These are phyloP conservation scores for Heliconius hermathena DNA, from an alignment of 1,140 invertebrate genomes.

Conservation along the genomic window DNA sequence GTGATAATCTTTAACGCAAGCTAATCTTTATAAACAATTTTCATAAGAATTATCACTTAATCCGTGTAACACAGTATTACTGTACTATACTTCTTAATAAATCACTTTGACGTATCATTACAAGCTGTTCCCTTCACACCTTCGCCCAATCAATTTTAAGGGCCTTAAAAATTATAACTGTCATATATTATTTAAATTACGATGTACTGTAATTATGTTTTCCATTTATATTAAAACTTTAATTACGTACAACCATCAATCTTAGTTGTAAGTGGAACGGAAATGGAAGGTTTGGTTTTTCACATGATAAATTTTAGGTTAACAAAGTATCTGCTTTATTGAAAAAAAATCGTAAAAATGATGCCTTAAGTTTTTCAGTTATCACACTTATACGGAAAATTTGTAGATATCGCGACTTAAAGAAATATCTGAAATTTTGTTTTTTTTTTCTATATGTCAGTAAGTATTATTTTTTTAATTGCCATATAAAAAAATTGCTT, in stretches of 20 bases:
- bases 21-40: constrained; percentile 19
- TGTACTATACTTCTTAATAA: constrained; percentile 48
- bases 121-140: constrained; percentile 29
- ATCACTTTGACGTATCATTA: constrained; percentile 52
- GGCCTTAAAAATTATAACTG: constrained; percentile 30
- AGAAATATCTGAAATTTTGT: no score
- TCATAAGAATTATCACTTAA: constrained; percentile 27
- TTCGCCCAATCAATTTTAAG: constrained; percentile 31
- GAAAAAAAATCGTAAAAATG: neutral
- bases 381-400: no score
- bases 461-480: no score
- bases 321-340: neutral
- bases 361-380: no score
- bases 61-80: constrained; percentile 25
- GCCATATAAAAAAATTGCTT: no score
- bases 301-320: neutral
- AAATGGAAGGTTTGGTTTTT: neutral
- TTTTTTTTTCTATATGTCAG: no score
- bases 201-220: constrained; percentile 3
- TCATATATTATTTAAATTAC: constrained; percentile 33
- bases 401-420: no score
- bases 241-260: neutral
- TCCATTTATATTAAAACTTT: constrained; percentile 16
- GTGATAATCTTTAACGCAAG: neutral
- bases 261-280: neutral